Evolutionary conservation across 2,797 vertebrate species (phyloP).

Genomic region (Eupleurogrammus muticus): DNA sequence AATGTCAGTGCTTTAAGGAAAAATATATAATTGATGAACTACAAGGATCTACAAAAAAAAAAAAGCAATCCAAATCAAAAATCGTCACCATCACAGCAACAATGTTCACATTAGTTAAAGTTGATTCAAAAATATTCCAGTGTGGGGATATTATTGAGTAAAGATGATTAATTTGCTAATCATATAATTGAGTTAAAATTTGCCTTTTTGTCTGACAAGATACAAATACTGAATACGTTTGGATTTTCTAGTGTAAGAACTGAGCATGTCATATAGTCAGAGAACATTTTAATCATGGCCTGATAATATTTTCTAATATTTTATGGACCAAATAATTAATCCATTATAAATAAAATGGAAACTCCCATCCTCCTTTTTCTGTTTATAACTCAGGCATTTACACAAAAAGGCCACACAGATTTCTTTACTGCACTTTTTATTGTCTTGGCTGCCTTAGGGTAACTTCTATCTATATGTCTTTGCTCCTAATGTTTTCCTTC

Average conservation of each 20-base stretch:
- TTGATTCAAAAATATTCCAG: not conserved
- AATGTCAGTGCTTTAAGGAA: slow-evolving; percentile 37
- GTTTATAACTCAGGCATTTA: not conserved
- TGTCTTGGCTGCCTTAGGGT: no score
- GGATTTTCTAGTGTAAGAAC: not conserved
- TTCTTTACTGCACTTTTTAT: no score
- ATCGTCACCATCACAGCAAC: no score
- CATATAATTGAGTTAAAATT: no score
- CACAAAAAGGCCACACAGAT: not conserved
- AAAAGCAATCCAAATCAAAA: no score
- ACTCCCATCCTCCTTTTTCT: not conserved
- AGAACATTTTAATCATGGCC: not conserved
- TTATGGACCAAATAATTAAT: not conserved
- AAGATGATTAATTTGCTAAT: not conserved
- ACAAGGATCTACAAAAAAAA: not conserved
- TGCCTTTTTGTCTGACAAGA: not conserved
- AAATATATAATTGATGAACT: slow-evolving; percentile 38
- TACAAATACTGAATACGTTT: not conserved
- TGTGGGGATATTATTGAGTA: not conserved
- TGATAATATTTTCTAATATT: not conserved
- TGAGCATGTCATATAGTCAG: no score
- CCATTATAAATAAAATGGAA: not conserved
- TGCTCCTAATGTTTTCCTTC: not conserved
- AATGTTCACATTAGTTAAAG: not conserved
- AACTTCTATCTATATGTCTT: no score